Conservation (phyloP, 1,140 invertebrate genomes). For the Propsilocerus akamusi region DNA sequence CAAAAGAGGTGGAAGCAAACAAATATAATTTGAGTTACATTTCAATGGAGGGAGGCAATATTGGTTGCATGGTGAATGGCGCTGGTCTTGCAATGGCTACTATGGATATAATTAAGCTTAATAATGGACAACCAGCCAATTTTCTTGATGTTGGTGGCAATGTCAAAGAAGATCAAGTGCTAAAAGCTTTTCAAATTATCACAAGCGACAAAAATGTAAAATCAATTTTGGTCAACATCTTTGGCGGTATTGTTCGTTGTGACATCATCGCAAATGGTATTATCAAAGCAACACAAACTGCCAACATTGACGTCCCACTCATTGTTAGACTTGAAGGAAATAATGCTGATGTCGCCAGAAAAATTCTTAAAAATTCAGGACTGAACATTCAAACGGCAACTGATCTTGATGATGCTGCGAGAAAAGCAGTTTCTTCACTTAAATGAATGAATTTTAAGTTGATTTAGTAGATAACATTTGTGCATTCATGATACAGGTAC, state of each 20-base stretch:
- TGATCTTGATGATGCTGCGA: constrained; percentile 83
- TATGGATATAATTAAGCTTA: constrained; percentile 93
- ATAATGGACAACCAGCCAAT: constrained; percentile 87
- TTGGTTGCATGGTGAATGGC: constrained; percentile 89
- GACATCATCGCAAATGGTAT: constrained; percentile 91
- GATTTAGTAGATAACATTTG: no score
- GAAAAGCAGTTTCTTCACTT: constrained; percentile 46
- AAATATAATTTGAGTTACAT: constrained; percentile 91
- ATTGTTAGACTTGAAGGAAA: constrained; percentile 87
- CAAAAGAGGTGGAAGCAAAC: constrained; percentile 73
- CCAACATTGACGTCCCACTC: constrained; percentile 69
- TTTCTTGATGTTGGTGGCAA: constrained; percentile 93
- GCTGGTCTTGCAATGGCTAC: constrained; percentile 97
- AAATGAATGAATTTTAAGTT: background rate
- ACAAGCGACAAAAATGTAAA: constrained; percentile 82
- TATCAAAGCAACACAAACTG: constrained; percentile 65
- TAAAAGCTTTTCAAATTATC: constrained; percentile 89
- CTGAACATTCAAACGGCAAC: constrained; percentile 62
- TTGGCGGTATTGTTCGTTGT: constrained; percentile 98
- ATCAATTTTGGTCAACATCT: constrained; percentile 93
- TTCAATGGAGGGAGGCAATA: constrained; percentile 86
- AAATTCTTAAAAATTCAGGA: constrained; percentile 62
- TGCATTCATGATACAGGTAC: no score
- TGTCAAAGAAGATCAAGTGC: constrained; percentile 80
- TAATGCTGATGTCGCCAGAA: constrained; percentile 37